A percentile compares a stretch with the other conserved stretches of the same genome.
phyloP scores from a whole-genome alignment of 2,888 invertebrate species.

The Tricholauxania praeusta region DNA sequence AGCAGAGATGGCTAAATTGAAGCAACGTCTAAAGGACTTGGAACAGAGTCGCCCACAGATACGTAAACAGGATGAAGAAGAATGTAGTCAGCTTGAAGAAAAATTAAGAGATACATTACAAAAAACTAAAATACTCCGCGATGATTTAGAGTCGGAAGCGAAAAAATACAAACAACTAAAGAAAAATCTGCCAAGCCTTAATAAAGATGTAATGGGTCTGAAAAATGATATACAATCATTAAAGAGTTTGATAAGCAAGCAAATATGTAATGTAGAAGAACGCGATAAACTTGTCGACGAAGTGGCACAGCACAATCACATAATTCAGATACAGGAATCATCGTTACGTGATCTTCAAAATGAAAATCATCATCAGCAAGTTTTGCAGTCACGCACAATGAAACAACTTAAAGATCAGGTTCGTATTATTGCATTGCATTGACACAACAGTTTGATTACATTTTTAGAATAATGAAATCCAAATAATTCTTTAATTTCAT shows the following conservation, averaged over 20 bases:
- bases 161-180: conserved; percentile 31
- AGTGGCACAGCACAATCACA: conserved; percentile 51
- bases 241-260: conserved; percentile 47
- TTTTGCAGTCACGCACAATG: conserved; percentile 54
- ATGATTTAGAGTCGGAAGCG: conserved; percentile 31
- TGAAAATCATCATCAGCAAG: conserved; percentile 56
- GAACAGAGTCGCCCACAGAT: conserved; percentile 45
- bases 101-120: conserved; percentile 44
- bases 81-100: conserved; percentile 49
- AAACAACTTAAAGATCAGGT: conserved; percentile 56
- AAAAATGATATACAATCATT: conserved; percentile 44
- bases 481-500: not conserved
- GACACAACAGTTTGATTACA: conserved; percentile 24
- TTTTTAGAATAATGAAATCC: too few species aligned
- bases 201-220: conserved; percentile 40
- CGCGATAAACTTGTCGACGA: conserved; percentile 53
- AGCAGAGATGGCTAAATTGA: conserved; percentile 41
- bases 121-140: conserved; percentile 28
- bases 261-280: conserved; percentile 49
- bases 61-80: conserved; percentile 48
- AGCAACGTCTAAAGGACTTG: conserved; percentile 44
- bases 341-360: conserved; percentile 53
- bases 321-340: conserved; percentile 52
- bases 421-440: not conserved
- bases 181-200: conserved; percentile 20